Percentiles rank a stretch among this genome's conserved stretches.
Evolutionary conservation across 2,888 invertebrate genomes (phyloP).

Genomic region (Carabus problematicus): DNA sequence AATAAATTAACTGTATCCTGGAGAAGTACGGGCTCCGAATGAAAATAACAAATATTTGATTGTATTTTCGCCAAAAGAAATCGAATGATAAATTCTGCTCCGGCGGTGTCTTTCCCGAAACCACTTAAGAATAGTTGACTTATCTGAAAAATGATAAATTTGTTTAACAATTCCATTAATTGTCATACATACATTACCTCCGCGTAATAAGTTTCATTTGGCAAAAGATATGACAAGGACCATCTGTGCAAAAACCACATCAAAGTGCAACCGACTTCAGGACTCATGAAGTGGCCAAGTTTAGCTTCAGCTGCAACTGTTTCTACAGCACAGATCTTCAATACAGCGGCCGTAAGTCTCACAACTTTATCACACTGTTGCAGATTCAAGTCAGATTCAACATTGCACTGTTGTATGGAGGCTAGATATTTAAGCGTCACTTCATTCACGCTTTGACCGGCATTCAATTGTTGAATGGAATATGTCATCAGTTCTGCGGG

Average conservation of each 20-base stretch:
- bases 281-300: slow-evolving; percentile 73
- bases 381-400: slow-evolving; percentile 56
- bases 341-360: slow-evolving; percentile 73
- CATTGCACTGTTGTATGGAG: slow-evolving; percentile 48
- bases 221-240: slow-evolving; percentile 75
- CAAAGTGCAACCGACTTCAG: slow-evolving; percentile 77
- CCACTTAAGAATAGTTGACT: slow-evolving; percentile 68
- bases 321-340: slow-evolving; percentile 79
- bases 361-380: slow-evolving; percentile 60
- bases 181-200: slow-evolving; percentile 56
- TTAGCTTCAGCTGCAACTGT: slow-evolving; percentile 75
- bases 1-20: slow-evolving; percentile 71
- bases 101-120: slow-evolving; percentile 72
- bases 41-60: slow-evolving; percentile 67
- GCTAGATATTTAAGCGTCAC: slow-evolving; percentile 54
- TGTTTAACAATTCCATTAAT: no score
- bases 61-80: slow-evolving; percentile 72
- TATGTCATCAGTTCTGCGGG: slow-evolving; percentile 70
- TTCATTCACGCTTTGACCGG: slow-evolving; percentile 52
- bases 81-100: slow-evolving; percentile 68
- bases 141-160: slow-evolving; percentile 58
- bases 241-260: slow-evolving; percentile 83
- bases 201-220: slow-evolving; percentile 66
- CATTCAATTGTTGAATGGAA: slow-evolving; percentile 63
- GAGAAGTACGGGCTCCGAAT: slow-evolving; percentile 67